phyloP scores from a whole-genome alignment of 2,113 vertebrate species.

The Pseudonaja textilis region DNA sequence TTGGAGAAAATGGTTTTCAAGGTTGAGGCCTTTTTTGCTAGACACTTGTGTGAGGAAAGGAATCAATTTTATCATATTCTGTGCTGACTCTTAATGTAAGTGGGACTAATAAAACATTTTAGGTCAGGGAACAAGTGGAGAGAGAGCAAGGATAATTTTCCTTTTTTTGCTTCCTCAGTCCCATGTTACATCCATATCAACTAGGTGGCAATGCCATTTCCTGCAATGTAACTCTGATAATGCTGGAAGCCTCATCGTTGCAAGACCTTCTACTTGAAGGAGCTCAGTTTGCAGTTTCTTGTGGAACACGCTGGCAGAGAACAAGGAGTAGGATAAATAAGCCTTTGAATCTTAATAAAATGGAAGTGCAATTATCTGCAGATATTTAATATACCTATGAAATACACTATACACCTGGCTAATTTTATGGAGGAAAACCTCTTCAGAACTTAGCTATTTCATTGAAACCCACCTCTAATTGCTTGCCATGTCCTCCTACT shows the following conservation, averaged over 20 bases:
- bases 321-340: neutral
- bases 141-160: neutral
- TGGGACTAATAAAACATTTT: neutral
- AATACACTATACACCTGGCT: neutral
- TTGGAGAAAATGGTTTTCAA: too few relatives aligned
- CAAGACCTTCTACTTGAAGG: neutral
- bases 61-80: neutral
- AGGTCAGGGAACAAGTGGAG: neutral
- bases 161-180: neutral
- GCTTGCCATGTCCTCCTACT: neutral
- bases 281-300: neutral
- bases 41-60: neutral
- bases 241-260: neutral
- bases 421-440: neutral
- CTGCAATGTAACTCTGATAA: neutral
- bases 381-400: neutral
- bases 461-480: neutral
- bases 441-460: neutral
- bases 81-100: neutral
- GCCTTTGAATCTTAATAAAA: neutral
- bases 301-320: neutral
- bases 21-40: neutral
- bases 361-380: neutral
- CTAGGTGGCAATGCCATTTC: neutral
- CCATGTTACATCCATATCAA: neutral